Base-by-base conservation (phyloP, 2,113 vertebrate species). In the Tachysurus vachellii region DNA sequence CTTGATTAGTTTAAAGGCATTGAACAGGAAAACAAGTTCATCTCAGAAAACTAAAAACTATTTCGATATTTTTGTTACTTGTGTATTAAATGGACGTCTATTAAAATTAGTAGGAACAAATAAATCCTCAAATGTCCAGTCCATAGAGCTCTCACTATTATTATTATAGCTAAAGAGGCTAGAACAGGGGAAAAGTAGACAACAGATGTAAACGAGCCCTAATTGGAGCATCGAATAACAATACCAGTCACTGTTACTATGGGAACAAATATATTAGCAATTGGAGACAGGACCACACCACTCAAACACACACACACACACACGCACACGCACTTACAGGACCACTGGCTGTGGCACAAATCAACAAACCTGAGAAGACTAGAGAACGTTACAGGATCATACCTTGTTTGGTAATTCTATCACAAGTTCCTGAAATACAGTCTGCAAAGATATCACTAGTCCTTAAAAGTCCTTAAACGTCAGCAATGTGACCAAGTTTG, bases 321-420 rank as follows among this genome's bases (percentile, higher is more conserved):
- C 80, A 26, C 54, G 23, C n/a, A 26, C 83, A 71, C 28, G 53
- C 28, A 57, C 56, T 28, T 61, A 19, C n/a, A 76, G 71, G 61
- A 61, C 68, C 83, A 68, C 56, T 85, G 83, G 70, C 83, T 4
- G 56, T 76, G 47, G 83, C 53, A 47, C 83, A 76, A 76, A 75
- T 76, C 70, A 75, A 76, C 83, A 76, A 31, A 61, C 19, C 21
- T 44, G 26, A 77, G 71, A 85, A 14, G 19, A 42, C 47, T 9
- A 28, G 4, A 54, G 47, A 70, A 83, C 9, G 80, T 64, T 19
- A 66, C 44, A 31, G 28, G 26, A 42, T 53, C n/a, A 10, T 28
- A 84, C 66, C 82, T 61, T 85, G 42, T 76, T 85, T 85, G 71
- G 71, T 53, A 61, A 77, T 85, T 85, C 44, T 9, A 57, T 85